These are phyloP conservation scores for Trissolcus japonicus DNA, from an alignment of 2,888 invertebrate species.

Conservation along the genomic window DNA sequence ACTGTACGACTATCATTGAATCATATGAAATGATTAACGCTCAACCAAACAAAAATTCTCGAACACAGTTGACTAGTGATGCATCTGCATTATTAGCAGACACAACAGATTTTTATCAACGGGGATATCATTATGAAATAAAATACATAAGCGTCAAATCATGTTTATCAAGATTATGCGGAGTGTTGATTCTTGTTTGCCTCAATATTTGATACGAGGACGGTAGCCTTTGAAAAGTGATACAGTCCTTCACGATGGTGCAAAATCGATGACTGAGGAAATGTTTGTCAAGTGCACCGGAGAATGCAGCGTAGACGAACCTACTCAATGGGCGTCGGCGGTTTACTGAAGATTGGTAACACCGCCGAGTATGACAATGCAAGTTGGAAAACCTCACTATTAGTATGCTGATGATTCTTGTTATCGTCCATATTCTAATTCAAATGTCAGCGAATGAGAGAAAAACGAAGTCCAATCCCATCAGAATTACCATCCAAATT, in stretches of 20 bases:
- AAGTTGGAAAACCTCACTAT: conserved; percentile 43
- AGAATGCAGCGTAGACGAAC: conserved; percentile 46
- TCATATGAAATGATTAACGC: too few relatives aligned
- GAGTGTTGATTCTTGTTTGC: conserved; percentile 42
- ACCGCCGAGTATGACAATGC: conserved; percentile 40
- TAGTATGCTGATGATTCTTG: conserved; percentile 51
- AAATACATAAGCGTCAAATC: conserved; percentile 33
- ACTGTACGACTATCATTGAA: too few relatives aligned
- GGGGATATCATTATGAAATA: conserved; percentile 2
- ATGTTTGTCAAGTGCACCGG: conserved; percentile 46
- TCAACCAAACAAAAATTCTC: too few relatives aligned
- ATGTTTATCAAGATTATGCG: conserved; percentile 23
- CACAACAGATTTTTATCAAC: background rate
- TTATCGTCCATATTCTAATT: conserved; percentile 44
- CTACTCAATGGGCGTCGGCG: conserved; percentile 45
- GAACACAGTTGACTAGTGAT: too few relatives aligned
- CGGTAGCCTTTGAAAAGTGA: conserved; percentile 37
- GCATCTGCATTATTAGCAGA: too few relatives aligned
- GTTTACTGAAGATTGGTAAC: conserved; percentile 41
- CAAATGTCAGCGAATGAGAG: conserved; percentile 7
- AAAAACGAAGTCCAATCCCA: conserved; percentile 23
- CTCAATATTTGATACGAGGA: conserved; percentile 37
- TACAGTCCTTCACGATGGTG: conserved; percentile 24
- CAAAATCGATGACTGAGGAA: conserved; percentile 50
- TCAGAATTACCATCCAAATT: conserved; percentile 40